Evolutionary conservation across 2,888 invertebrate genomes (phyloP), one percentile per base, ranked within the genome.

Genomic region (Cybosia mesomella): DNA sequence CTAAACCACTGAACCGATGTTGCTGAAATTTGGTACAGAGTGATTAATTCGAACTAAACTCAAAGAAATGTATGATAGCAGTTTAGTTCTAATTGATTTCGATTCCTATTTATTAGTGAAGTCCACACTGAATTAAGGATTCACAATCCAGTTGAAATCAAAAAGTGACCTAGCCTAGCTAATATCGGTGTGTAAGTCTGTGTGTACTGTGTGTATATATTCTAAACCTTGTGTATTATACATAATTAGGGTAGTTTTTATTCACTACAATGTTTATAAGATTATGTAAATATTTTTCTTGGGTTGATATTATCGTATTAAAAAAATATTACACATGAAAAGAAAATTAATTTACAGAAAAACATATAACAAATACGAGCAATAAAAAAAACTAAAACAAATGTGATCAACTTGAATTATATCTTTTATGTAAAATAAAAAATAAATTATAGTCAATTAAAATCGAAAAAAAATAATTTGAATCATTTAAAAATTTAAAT

Each of bases 281-380:
- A 32, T 36, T 4, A 15, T 59, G 11, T 21, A 8, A 59, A 43
- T 18, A 8, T 39, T 22, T 39, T 59, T 39, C 59, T 59, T 59
- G 39, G 59, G 24, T 24, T 39, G 39, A 39, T 4, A 39, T 39
- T 39, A 22, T 36, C 9, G 15, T n/a, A 18, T 49, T 39, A 59
- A 36, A 21, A 8, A 28, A n/a, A 11, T 22, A 15, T 36, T n/a
- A 59, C 18, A 39, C 22, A 39, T 18, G 24, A 61, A 32, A 43
- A 49, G 18, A 11, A 28, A 18, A 61, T 28, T 43, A 61, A 28
- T 49, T 28, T 61, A 49, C 28, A 49, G 28, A 49, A 61, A 61
- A 49, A 49, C 49, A 49, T 43, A 15, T 49, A 32, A 61, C 9
- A 28, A 24, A 49, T 7, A 60, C 60, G 43, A 43, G 24, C 28